Evolutionary conservation across 2,113 vertebrate species (phyloP), one percentile per base, ranked within the genome.

Genomic region (Trematomus loennbergii): DNA sequence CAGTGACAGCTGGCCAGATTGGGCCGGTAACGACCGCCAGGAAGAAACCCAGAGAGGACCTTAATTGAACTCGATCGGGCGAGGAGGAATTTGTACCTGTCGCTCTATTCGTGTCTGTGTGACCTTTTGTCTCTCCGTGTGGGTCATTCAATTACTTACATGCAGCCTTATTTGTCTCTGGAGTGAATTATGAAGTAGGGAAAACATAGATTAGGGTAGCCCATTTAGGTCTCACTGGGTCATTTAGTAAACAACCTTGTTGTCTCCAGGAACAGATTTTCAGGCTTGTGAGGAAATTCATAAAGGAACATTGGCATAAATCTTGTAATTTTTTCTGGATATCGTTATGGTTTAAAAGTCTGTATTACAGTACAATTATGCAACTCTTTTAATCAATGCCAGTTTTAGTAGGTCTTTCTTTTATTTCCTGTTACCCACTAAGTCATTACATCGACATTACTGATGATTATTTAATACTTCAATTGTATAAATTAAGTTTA

Each of bases 11-110:
- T 57, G 77, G 72, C 58, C 60, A 69, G 46, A 83, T 29, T 36
- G 60, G 69, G 13, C 43, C 43, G 3, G 36, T 74, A 80, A 79
- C 58, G 78, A 74, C 46, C 11, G 0, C 40, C 62, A 74, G 50
- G 67, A 81, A 22, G 36, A 10, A 71, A 57, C 40, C 48, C 1
- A 16, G 43, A 67, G 62, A 71, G 48, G 50, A 72, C 17, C 36
- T 29, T 80, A 61, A 88, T 85, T 55, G 1, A 89, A 78, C 70
- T 13, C 12, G 15, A 78, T 52, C 53, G 12, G 77, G 52, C 50
- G 5, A 48, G 54, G 52, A 60, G 22, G 71, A 65, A 63, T 50
- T n/a, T 61, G 69, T 71, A 33, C 29, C 48, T 53, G 29, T 68
- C 29, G 29, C 29, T 29, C 36, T 0, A 12, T 76, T 50, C 20